phyloP scores from a whole-genome alignment of 2,888 invertebrate species.

The Labia minor region DNA sequence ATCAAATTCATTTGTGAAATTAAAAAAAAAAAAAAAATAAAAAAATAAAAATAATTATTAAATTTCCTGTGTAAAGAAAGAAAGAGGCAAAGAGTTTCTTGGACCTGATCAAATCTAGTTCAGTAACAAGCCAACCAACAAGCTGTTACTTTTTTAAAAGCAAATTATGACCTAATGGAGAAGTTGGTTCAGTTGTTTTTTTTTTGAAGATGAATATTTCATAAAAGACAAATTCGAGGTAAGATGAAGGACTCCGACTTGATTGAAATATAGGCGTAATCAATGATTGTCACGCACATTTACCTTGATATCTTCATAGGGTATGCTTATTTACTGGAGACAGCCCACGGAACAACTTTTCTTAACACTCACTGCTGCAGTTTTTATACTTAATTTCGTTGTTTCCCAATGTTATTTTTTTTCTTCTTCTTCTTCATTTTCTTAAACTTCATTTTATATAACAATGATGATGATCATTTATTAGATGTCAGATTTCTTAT shows the following conservation, averaged over 20 bases:
- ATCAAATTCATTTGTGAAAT: no score
- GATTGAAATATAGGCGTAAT: slow-evolving; percentile 8
- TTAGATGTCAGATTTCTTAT: slow-evolving; percentile 13
- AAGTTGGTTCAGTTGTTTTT: not conserved
- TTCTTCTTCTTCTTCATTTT: no score
- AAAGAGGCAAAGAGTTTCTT: not conserved
- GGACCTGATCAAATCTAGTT: not conserved
- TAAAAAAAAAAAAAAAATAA: no score
- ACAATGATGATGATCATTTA: slow-evolving; percentile 13
- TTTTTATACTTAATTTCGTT: slow-evolving; percentile 13
- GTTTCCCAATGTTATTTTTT: slow-evolving; percentile 5
- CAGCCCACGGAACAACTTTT: not conserved
- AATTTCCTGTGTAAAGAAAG: no score
- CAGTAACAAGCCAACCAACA: no score
- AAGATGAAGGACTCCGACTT: slow-evolving; percentile 7
- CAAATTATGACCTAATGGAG: not conserved
- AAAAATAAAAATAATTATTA: no score
- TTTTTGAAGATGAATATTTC: not conserved
- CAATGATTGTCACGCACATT: slow-evolving; percentile 7
- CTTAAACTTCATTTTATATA: slow-evolving; percentile 3
- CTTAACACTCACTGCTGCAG: not conserved
- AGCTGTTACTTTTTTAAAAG: not conserved
- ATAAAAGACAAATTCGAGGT: no score
- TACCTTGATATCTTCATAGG: slow-evolving; percentile 13
- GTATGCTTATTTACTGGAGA: slow-evolving; percentile 13